phyloP scores from a whole-genome alignment of 2,797 vertebrate genomes.

The Poeciliopsis gracilis region DNA sequence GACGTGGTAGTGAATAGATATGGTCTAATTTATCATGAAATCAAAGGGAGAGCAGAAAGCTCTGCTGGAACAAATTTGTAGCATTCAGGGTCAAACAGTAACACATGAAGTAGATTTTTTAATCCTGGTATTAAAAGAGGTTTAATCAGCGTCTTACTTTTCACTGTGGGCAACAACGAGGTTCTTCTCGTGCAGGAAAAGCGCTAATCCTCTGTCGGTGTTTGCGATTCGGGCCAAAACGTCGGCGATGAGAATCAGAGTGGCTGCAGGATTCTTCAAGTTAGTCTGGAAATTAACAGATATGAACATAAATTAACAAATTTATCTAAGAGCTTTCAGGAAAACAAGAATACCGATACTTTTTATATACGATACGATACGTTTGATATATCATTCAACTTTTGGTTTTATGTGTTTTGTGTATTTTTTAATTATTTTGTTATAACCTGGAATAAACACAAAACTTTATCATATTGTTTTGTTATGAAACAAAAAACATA shows the following conservation, averaged over 20 bases:
- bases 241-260: slow-evolving; percentile 88
- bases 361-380: too few relatives aligned
- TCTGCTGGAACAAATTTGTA: too few relatives aligned
- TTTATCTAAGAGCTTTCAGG: slow-evolving; percentile 20
- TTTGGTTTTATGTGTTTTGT: too few relatives aligned
- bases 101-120: not conserved
- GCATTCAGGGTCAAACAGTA: not conserved
- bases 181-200: slow-evolving; percentile 89
- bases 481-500: too few relatives aligned
- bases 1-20: too few relatives aligned
- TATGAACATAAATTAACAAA: slow-evolving; percentile 1
- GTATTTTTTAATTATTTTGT: too few relatives aligned
- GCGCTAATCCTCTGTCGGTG: slow-evolving; percentile 86
- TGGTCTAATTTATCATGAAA: too few relatives aligned
- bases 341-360: not conserved
- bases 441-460: too few relatives aligned
- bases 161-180: slow-evolving; percentile 70
- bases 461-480: too few relatives aligned
- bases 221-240: slow-evolving; percentile 89
- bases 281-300: slow-evolving; percentile 69
- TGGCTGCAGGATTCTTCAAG: slow-evolving; percentile 82
- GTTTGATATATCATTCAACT: too few relatives aligned
- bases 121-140: not conserved
- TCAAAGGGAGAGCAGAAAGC: too few relatives aligned
- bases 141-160: slow-evolving; percentile 74